Evolutionary conservation across 2,888 invertebrate genomes (phyloP), one percentile per base, ranked within the genome.

Genomic region (Lathronympha strigana): DNA sequence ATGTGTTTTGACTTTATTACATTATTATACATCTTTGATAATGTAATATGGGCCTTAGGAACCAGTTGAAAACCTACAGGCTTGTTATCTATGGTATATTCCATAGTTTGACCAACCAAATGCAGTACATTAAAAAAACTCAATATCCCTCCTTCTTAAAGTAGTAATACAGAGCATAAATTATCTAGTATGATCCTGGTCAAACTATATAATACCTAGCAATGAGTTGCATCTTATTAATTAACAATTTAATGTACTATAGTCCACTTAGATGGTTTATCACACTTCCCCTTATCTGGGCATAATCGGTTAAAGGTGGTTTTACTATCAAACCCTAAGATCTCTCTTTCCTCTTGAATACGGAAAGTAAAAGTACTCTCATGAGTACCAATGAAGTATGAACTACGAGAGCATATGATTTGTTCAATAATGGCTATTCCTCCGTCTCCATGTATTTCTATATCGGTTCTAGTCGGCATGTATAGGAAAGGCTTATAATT

Each of bases 341-440:
- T 98, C 89, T 99, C 99, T 25, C 99, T 93, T 81, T 99, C 99
- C 83, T 99, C 99, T 88, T 99, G 98, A 72, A 99, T 99, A 63
- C 99, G 94, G 83, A 96, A 98, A 0, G 98, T 95, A 86, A 99
- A 99, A 0, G 99, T 99, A 67, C 99, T 99, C 74, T 98, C 98
- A 81, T 96, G 94, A 0, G 98, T 98, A 9, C 99, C 99, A 40
- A 98, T 93, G 79, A 99, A 99, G 81, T 94, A 95, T 71, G 95
- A 94, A 0, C 98, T 96, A 85, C 96, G 95, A 0, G 98, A 96
- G 86, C 98, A 98, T 72, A 99, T 96, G 76, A 98, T 97, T 92
- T 99, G 99, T 81, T 99, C 99, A 55, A 99, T 95, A 63, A 99
- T 97, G 0, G 99, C 98, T 23, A 97, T 81, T 1, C 97, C 97